A percentile compares a stretch with the other conserved stretches of the same genome.
phyloP scores from a whole-genome alignment of 2,888 invertebrate species.

The Dastarcus helophoroides region DNA sequence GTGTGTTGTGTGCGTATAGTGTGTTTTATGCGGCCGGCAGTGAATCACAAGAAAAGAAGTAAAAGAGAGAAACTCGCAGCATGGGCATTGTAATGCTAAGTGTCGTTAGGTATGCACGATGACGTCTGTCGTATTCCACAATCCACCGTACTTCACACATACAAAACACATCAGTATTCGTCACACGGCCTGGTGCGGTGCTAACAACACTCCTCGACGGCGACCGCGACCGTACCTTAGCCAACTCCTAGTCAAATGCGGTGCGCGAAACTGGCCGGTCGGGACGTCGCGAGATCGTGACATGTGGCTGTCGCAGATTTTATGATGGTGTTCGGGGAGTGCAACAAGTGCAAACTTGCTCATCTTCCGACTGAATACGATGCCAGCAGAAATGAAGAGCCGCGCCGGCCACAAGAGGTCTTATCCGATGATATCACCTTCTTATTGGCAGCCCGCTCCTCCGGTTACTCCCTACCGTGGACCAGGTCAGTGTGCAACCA shows the following conservation, averaged over 20 bases:
- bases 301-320: not conserved
- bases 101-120: constrained; percentile 22
- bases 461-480: constrained; percentile 71
- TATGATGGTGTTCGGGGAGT: constrained; percentile 6
- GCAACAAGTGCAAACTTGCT: not conserved
- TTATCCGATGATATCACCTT: constrained; percentile 72
- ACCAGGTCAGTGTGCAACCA: constrained; percentile 61
- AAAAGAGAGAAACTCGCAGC: too few species aligned
- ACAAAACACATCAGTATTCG: constrained; percentile 7
- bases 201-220: not conserved
- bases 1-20: too few species aligned
- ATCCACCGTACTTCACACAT: constrained; percentile 7
- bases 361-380: constrained; percentile 8
- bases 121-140: constrained; percentile 19
- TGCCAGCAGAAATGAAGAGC: constrained; percentile 31
- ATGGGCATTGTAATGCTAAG: constrained; percentile 9
- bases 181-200: not conserved
- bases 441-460: constrained; percentile 74
- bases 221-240: too few species aligned
- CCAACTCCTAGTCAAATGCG: too few species aligned
- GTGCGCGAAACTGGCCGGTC: constrained; percentile 5
- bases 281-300: constrained; percentile 7
- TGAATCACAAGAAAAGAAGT: too few species aligned
- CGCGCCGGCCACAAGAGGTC: constrained; percentile 23
- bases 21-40: too few species aligned